Conservation (phyloP, 2,797 vertebrate genomes). For the Onychomys torridus region DNA sequence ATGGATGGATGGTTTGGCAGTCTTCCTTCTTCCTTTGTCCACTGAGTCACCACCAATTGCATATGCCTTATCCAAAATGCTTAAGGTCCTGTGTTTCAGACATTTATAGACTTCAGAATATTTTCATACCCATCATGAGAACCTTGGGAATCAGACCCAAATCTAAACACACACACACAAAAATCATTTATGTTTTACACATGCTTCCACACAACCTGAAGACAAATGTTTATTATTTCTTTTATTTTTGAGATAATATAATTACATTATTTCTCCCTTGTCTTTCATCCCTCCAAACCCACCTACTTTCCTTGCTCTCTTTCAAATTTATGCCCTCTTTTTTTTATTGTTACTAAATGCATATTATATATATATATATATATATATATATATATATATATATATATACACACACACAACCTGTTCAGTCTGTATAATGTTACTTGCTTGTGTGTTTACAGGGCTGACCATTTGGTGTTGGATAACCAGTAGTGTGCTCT, state of each 20-base stretch:
- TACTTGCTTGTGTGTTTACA: not conserved
- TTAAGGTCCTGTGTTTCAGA: not conserved
- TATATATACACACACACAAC: too few relatives aligned
- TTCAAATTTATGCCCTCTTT: not conserved
- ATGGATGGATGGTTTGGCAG: not conserved
- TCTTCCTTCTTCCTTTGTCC: not conserved
- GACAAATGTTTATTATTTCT: not conserved
- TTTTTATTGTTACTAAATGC: not conserved
- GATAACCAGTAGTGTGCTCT: not conserved
- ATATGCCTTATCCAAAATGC: not conserved
- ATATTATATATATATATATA: not conserved
- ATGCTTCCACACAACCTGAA: not conserved
- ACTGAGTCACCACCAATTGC: not conserved
- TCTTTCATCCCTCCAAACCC: not conserved
- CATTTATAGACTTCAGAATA: not conserved
- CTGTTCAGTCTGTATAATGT: not conserved
- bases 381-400: too few relatives aligned
- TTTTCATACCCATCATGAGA: not conserved
- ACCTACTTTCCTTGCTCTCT: not conserved
- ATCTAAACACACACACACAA: not conserved
- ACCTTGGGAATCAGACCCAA: not conserved
- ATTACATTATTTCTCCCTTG: not conserved
- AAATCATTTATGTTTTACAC: not conserved
- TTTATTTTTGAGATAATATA: not conserved
- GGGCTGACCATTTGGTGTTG: not conserved